phyloP scores from a whole-genome alignment of 2,113 vertebrate species.

The Pterophyllum scalare region DNA sequence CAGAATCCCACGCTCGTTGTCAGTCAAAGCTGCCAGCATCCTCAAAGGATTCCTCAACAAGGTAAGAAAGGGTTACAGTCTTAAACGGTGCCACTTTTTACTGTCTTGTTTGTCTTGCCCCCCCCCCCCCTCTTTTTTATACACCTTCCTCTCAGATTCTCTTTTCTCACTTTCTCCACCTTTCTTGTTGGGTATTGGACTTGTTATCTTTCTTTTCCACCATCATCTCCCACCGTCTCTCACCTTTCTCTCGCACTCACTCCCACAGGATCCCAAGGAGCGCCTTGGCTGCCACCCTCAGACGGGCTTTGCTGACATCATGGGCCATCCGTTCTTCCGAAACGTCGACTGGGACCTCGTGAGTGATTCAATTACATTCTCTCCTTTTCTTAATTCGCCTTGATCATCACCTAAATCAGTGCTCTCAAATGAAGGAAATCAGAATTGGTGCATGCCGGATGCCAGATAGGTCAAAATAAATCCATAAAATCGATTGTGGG shows the following conservation, averaged over 20 bases:
- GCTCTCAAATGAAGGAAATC: slow-evolving; percentile 15
- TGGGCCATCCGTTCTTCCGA: slow-evolving; percentile 95
- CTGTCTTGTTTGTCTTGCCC: neutral
- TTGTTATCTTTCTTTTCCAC: neutral
- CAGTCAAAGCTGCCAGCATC: slow-evolving; percentile 98
- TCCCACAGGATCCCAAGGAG: slow-evolving; percentile 92
- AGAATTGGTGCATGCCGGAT: neutral
- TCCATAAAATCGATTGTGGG: slow-evolving; percentile 38
- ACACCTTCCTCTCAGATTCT: neutral
- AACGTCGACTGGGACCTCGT: slow-evolving; percentile 99
- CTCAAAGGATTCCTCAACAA: slow-evolving; percentile 99
- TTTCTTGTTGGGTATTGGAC: slow-evolving; percentile 3
- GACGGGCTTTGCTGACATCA: slow-evolving; percentile 98
- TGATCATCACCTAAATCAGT: neutral
- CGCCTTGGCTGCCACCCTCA: slow-evolving; percentile 98
- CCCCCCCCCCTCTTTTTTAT: neutral
- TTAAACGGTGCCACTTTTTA: neutral
- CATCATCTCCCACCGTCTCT: slow-evolving; percentile 19
- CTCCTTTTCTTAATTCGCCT: neutral
- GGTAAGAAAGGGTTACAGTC: slow-evolving; percentile 77
- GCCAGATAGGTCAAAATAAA: slow-evolving; percentile 41
- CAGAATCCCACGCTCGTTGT: slow-evolving; percentile 95
- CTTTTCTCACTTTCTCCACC: neutral
- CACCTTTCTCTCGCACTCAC: slow-evolving; percentile 36
- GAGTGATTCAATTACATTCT: slow-evolving; percentile 67